Evolutionary conservation across 2,888 invertebrate genomes (phyloP).

Genomic region (Acrobeloides nanus): DNA sequence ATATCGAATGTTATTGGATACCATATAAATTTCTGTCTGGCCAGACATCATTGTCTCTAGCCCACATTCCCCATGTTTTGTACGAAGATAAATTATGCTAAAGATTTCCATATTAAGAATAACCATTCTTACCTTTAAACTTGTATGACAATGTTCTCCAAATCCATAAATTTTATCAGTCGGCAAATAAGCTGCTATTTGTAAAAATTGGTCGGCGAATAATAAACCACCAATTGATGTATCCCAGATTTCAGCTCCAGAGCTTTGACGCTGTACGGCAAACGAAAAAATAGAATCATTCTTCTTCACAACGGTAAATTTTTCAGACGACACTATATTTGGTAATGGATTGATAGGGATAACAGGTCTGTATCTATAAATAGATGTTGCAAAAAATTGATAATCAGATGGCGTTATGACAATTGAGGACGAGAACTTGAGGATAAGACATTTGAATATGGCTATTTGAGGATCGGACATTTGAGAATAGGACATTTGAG

Average conservation of each 20-base stretch:
- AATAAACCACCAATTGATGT: constrained; percentile 45
- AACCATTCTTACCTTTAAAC: constrained; percentile 39
- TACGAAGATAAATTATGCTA: constrained; percentile 45
- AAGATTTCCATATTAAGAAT: too few relatives aligned
- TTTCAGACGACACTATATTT: constrained; percentile 22
- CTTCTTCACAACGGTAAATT: constrained; percentile 17
- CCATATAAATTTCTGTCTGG: constrained; percentile 44
- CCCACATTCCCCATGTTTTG: constrained; percentile 45
- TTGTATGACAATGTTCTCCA: constrained; percentile 48
- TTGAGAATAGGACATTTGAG: too few relatives aligned
- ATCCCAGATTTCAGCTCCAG: constrained; percentile 35
- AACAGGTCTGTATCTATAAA: too few relatives aligned
- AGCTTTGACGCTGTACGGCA: constrained; percentile 25
- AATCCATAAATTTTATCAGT: constrained; percentile 48
- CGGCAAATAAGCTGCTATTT: constrained; percentile 44
- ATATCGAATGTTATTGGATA: constrained; percentile 1
- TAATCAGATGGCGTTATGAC: too few relatives aligned
- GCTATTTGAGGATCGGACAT: too few relatives aligned
- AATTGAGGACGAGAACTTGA: too few relatives aligned
- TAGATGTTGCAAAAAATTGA: too few relatives aligned
- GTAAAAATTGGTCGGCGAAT: constrained; percentile 48
- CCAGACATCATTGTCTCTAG: constrained; percentile 33
- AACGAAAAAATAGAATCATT: constrained; percentile 33
- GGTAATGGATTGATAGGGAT: too few relatives aligned
- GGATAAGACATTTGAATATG: too few relatives aligned